Percentiles rank a stretch among this genome's conserved stretches.
These are phyloP conservation scores for Quadriops clusia DNA, from an alignment of 2,888 invertebrate species.

Conservation along the genomic window DNA sequence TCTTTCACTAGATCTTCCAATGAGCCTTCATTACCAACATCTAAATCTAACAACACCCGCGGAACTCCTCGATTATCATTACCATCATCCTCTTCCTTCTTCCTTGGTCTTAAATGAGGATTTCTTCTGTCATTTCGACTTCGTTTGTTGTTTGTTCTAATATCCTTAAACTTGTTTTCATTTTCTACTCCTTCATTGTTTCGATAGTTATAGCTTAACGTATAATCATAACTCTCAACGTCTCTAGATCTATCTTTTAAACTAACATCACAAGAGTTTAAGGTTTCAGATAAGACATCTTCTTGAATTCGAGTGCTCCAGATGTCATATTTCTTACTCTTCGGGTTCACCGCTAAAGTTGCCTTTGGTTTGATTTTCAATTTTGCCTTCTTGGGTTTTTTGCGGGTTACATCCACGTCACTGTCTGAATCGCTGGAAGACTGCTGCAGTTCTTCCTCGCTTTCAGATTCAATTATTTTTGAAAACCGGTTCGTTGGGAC, in stretches of 20 bases:
- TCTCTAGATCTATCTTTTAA: slow-evolving; percentile 50
- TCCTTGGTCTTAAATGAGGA: slow-evolving; percentile 44
- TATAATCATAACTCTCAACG: slow-evolving; percentile 69
- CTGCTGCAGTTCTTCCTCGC: slow-evolving; percentile 39
- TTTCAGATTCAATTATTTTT: slow-evolving; percentile 31
- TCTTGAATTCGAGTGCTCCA: slow-evolving; percentile 66
- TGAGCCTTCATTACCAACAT: slow-evolving; percentile 39
- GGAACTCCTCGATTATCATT: slow-evolving; percentile 44
- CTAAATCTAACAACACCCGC: slow-evolving; percentile 47
- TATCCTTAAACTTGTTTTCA: slow-evolving; percentile 16
- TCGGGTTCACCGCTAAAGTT: slow-evolving; percentile 32
- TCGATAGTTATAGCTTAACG: slow-evolving; percentile 35
- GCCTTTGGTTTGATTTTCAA: slow-evolving; percentile 37
- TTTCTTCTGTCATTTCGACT: slow-evolving; percentile 47
- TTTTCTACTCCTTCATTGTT: slow-evolving; percentile 47
- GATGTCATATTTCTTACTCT: slow-evolving; percentile 62
- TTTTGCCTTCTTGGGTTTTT: slow-evolving; percentile 44
- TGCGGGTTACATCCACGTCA: slow-evolving; percentile 32
- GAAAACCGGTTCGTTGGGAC: slow-evolving; percentile 21
- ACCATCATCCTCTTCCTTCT: slow-evolving; percentile 34
- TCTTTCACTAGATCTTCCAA: slow-evolving; percentile 54
- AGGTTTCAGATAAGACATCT: slow-evolving; percentile 64
- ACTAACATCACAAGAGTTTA: slow-evolving; percentile 67
- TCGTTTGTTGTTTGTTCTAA: slow-evolving; percentile 41
- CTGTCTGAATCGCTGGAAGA: slow-evolving; percentile 39